A percentile compares a stretch with the other conserved stretches of the same genome.
Evolutionary conservation across 2,113 vertebrate species (phyloP).

Genomic region (Telmatochromis sp.): DNA sequence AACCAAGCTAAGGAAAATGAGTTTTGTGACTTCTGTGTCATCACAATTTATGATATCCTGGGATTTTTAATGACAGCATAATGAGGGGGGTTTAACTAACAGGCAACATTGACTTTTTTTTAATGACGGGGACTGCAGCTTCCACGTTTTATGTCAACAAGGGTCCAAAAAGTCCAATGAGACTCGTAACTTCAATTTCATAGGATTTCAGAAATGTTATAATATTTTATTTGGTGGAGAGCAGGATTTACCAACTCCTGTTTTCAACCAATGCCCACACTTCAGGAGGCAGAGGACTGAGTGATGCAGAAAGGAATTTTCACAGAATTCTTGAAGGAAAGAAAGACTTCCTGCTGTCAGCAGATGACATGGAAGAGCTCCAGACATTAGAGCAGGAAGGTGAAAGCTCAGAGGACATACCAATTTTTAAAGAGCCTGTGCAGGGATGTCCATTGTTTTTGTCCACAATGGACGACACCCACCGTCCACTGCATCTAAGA

Average conservation of each 20-base stretch:
- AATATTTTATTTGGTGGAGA: background rate
- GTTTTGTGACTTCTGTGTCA: background rate
- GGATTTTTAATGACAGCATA: background rate
- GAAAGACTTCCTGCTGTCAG: background rate
- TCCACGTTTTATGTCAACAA: background rate
- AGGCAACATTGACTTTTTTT: background rate
- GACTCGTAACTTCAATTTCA: rapidly evolving
- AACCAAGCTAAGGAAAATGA: background rate
- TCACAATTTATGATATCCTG: background rate
- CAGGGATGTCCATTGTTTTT: background rate
- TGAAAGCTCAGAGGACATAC: background rate
- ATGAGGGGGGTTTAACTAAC: background rate
- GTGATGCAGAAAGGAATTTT: background rate
- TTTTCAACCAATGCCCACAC: background rate
- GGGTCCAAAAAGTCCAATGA: background rate
- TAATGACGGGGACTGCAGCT: background rate
- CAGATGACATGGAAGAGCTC: background rate
- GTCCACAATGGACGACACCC: background rate
- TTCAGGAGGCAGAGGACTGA: background rate
- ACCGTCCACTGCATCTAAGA: background rate
- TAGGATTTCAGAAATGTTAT: background rate
- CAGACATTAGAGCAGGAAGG: background rate
- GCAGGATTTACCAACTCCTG: background rate
- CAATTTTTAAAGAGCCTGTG: background rate
- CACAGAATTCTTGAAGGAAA: background rate